Evolutionary conservation across 2,113 vertebrate genomes (phyloP), one percentile per base, ranked within the genome.

Genomic region (Syngnathus typhle): DNA sequence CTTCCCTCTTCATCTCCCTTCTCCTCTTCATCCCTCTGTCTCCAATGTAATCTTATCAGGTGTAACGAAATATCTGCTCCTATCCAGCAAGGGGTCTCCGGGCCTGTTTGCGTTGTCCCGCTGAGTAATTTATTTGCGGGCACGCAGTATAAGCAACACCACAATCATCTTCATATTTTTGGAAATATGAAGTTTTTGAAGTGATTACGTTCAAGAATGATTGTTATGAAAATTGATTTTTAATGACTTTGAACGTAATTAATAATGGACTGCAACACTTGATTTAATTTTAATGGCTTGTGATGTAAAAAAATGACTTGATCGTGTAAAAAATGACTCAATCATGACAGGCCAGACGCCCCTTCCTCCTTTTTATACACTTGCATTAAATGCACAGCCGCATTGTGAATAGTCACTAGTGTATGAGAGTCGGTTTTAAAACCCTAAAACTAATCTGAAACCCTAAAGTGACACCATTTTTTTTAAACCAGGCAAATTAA

Each of bases 21-120:
- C 41, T 43, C 41, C 52, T 67, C 69, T 60, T 77, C 81, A 84
- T 83, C 80, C 75, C 65, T 73, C 87, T 80, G 83, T 84, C 79
- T 84, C 81, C 81, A 81, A 85, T 82, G 64, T 86, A 84, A 88
- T 89, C 86, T 91, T 90, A 91, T 91, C 89, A 86, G 82, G 82
- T 87, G 88, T 84, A 88, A 87, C 82, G 65, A 76, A 78, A 88
- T 86, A 83, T 77, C 74, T 19, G 75, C 68, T 71, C 75, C 87
- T 84, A 88, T 85, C 86, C 84, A 73, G 76, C 58, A 27, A 77
- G 75, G 75, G 84, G 83, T 87, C 87, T 59, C 80, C 70, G 16
- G 13, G 71, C 82, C 84, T 88, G 81, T 87, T 83, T 78, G 80
- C 74, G 65, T 73, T 89, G 85, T 85, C 85, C 78, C 63, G 38